A percentile compares a stretch with the other conserved stretches of the same genome.
Evolutionary conservation across 35 echinoderm and acorn worm species (phyloP).

Genomic region (Heliocidaris tuberculata): DNA sequence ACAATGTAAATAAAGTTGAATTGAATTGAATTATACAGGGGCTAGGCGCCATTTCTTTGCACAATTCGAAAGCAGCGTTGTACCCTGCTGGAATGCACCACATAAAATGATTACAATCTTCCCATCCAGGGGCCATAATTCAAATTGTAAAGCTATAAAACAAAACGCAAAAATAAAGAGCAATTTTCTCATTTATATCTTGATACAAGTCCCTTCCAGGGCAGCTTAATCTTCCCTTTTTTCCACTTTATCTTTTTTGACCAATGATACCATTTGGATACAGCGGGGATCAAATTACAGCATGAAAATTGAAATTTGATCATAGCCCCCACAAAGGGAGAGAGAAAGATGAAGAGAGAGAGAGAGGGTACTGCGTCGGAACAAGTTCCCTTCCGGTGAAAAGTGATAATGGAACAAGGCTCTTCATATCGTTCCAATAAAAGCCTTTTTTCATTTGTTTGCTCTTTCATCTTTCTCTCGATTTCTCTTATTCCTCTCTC

Average conservation of each 20-base stretch:
- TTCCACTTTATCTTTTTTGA: not conserved
- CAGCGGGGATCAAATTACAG: not conserved
- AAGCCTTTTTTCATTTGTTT: constrained; percentile 7
- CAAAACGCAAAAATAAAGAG: not conserved
- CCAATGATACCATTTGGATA: not conserved
- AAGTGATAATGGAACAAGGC: not conserved
- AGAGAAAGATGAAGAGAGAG: not conserved
- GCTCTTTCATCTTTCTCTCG: not conserved
- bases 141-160: not conserved
- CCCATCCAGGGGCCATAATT: not conserved
- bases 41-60: too few relatives aligned
- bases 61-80: not conserved
- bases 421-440: constrained; percentile 19
- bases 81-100: not conserved
- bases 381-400: not conserved
- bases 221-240: constrained; percentile 8
- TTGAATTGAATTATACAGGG: too few relatives aligned
- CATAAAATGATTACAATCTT: not conserved
- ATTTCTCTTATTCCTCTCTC: not conserved
- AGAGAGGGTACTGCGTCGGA: not conserved
- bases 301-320: constrained; percentile 19
- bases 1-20: too few relatives aligned
- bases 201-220: not conserved
- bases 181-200: not conserved
- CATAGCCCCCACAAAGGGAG: not conserved